Evolutionary conservation across 2,888 invertebrate genomes (phyloP).

Genomic region (Drosophila demipolita): DNA sequence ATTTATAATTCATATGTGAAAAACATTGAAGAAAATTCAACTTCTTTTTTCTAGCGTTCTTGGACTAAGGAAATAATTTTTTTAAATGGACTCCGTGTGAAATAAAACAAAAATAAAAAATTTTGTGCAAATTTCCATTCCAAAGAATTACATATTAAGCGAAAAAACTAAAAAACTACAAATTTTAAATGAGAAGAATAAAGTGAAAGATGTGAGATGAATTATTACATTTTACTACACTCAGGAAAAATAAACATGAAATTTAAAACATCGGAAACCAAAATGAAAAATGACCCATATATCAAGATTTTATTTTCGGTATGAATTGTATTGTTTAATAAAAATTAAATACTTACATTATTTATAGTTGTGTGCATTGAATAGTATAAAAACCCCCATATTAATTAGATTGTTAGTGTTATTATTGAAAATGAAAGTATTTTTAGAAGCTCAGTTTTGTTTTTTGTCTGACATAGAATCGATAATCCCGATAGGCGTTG

Average conservation of each 20-base stretch:
- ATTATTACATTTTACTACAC: too few species aligned
- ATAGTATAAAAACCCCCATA: background rate
- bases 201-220: too few species aligned
- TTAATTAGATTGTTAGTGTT: background rate
- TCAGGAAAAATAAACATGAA: too few species aligned
- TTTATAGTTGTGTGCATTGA: background rate
- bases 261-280: too few species aligned
- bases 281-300: too few species aligned
- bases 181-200: too few species aligned
- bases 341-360: background rate
- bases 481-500: conserved; percentile 20
- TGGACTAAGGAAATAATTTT: background rate
- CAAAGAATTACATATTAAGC: background rate
- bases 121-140: background rate
- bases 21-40: background rate
- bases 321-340: too few species aligned
- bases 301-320: too few species aligned
- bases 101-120: background rate
- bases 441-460: conserved; percentile 6
- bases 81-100: background rate
- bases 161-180: too few species aligned
- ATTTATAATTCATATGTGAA: background rate
- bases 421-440: background rate
- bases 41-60: background rate
- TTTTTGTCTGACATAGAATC: conserved; percentile 34